Evolutionary conservation across 2,113 vertebrate genomes (phyloP).

Genomic region (Strix uralensis): DNA sequence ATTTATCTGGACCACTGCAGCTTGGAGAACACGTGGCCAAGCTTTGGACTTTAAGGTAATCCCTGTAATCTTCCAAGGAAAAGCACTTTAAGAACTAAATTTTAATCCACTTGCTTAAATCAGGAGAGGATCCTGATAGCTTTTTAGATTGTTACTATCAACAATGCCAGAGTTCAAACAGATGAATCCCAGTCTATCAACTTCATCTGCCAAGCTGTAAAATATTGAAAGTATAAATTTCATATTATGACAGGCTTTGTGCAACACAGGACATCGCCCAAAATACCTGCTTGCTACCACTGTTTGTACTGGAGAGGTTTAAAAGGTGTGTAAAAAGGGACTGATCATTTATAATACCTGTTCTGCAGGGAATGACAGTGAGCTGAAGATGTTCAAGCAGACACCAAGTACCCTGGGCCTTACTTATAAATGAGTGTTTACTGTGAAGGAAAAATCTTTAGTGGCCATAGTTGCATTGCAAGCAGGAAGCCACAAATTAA

Average conservation of each 20-base stretch:
- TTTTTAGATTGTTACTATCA: not conserved
- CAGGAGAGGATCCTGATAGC: not conserved
- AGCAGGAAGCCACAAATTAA: not conserved
- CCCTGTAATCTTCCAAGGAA: slow-evolving; percentile 21
- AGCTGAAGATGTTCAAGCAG: not conserved
- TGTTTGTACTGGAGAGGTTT: not conserved
- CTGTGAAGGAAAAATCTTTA: not conserved
- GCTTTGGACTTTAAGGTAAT: not conserved
- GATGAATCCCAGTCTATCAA: not conserved
- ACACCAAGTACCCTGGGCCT: not conserved
- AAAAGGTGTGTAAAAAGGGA: not conserved
- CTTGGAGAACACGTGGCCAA: not conserved
- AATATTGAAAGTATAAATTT: not conserved
- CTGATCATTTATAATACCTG: not conserved
- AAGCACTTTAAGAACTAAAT: not conserved
- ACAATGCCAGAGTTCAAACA: not conserved
- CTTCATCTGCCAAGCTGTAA: not conserved
- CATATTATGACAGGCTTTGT: not conserved
- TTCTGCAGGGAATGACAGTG: not conserved
- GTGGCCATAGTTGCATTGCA: not conserved
- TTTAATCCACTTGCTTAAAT: slow-evolving; percentile 32
- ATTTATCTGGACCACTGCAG: not conserved
- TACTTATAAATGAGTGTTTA: not conserved
- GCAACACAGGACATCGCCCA: not conserved
- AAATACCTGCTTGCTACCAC: not conserved